These are phyloP conservation scores for Drosophila grimshawi DNA, from an alignment of 1,140 invertebrate species.

Conservation along the genomic window DNA sequence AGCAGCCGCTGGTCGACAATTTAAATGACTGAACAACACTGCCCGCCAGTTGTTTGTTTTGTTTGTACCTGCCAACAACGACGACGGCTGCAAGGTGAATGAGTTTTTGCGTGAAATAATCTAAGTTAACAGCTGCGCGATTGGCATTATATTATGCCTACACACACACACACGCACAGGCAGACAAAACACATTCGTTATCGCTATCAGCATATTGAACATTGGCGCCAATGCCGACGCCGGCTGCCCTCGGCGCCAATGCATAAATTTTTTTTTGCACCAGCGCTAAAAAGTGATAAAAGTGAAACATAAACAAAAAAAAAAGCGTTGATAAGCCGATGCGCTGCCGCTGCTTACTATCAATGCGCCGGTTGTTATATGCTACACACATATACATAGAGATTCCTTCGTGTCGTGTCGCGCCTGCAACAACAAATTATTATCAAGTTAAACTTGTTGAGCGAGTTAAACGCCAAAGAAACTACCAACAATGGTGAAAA, in stretches of 20 bases:
- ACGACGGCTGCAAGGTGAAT: slow-evolving; percentile 71
- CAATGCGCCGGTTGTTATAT: slow-evolving; percentile 63
- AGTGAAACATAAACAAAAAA: slow-evolving; percentile 76
- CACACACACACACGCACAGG: slow-evolving; percentile 8
- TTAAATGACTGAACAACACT: slow-evolving; percentile 31
- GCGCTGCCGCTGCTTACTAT: slow-evolving; percentile 38
- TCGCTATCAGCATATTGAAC: slow-evolving; percentile 50
- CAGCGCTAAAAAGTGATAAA: slow-evolving; percentile 65
- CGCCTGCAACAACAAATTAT: slow-evolving; percentile 44
- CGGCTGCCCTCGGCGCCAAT: slow-evolving; percentile 51
- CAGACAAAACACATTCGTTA: slow-evolving; percentile 56
- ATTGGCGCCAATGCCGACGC: slow-evolving; percentile 52
- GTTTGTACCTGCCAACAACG: slow-evolving; percentile 61
- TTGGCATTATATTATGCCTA: slow-evolving; percentile 36
- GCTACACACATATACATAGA: slow-evolving; percentile 34
- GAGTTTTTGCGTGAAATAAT: slow-evolving; percentile 39
- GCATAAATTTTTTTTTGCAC: slow-evolving; percentile 48
- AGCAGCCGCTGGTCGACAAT: slow-evolving; percentile 16
- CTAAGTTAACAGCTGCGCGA: slow-evolving; percentile 54
- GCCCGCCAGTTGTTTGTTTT: slow-evolving; percentile 67
- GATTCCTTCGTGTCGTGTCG: slow-evolving; percentile 39
- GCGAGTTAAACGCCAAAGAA: slow-evolving; percentile 68
- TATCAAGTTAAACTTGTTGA: slow-evolving; percentile 78
- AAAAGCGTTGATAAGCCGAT: slow-evolving; percentile 67
- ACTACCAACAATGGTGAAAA: slow-evolving; percentile 76